phyloP scores from a whole-genome alignment of 2,888 invertebrate genomes.

The Torymus aiolomorphi region DNA sequence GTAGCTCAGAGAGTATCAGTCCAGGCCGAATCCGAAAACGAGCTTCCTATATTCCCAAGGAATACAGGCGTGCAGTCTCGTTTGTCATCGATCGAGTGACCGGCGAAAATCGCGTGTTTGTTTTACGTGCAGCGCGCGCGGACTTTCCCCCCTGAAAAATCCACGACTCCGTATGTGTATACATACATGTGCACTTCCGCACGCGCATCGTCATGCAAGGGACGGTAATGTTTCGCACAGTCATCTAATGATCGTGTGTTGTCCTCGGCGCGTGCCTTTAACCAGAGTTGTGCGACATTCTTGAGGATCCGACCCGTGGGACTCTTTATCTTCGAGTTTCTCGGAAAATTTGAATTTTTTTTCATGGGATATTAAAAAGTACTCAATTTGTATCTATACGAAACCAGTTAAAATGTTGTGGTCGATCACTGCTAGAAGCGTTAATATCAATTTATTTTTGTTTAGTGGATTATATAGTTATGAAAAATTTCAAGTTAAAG shows the following conservation, averaged over 20 bases:
- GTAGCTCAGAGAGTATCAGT: no score
- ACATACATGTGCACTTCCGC: no score
- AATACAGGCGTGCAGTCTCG: not conserved
- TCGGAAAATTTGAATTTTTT: slow-evolving; percentile 10
- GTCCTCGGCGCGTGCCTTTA: not conserved
- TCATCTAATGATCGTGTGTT: slow-evolving; percentile 36
- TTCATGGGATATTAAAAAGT: no score
- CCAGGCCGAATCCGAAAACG: not conserved
- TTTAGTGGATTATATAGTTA: no score
- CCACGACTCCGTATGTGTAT: no score
- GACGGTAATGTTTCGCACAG: slow-evolving; percentile 10
- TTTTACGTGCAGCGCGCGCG: slow-evolving; percentile 12
- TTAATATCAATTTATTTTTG: no score
- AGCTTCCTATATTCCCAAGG: slow-evolving; percentile 21
- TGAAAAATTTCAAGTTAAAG: no score
- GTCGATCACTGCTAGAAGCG: no score
- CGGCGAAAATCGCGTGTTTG: slow-evolving; percentile 33
- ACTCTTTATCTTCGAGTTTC: not conserved
- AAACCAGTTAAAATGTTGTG: no score
- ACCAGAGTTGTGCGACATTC: slow-evolving; percentile 21
- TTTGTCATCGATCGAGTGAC: slow-evolving; percentile 48
- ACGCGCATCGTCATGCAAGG: not conserved
- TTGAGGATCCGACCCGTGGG: slow-evolving; percentile 17
- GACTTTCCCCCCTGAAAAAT: not conserved
- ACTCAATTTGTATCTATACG: no score